These are phyloP conservation scores for Agrenia bidenticulata DNA, from an alignment of 2,888 invertebrate genomes.

Conservation along the genomic window DNA sequence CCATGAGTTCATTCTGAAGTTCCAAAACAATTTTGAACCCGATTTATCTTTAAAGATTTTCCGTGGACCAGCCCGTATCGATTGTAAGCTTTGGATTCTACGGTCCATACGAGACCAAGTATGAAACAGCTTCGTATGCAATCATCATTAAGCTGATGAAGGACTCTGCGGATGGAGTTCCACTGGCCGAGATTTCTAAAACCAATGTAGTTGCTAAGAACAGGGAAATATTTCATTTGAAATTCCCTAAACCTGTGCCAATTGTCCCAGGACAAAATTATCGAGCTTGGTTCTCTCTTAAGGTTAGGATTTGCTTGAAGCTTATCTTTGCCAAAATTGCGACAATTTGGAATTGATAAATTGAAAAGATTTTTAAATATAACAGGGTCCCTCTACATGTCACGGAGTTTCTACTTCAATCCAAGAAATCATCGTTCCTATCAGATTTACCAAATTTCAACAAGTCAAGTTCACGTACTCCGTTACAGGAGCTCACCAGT, in stretches of 20 bases:
- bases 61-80: slow-evolving; percentile 30
- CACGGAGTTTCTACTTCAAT: slow-evolving; percentile 31
- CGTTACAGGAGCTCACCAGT: slow-evolving; percentile 41
- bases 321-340: no score
- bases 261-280: slow-evolving; percentile 29
- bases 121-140: slow-evolving; percentile 29
- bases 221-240: slow-evolving; percentile 41
- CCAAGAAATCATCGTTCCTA: slow-evolving; percentile 34
- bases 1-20: neutral
- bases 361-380: slow-evolving; percentile 11
- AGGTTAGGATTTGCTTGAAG: slow-evolving; percentile 22
- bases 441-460: slow-evolving; percentile 28
- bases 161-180: slow-evolving; percentile 26
- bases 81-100: slow-evolving; percentile 43
- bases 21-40: neutral
- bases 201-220: slow-evolving; percentile 25
- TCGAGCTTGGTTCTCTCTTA: slow-evolving; percentile 41
- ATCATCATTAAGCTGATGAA: slow-evolving; percentile 35
- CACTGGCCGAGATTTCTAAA: slow-evolving; percentile 31
- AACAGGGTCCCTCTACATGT: slow-evolving; percentile 41
- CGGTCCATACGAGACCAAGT: slow-evolving; percentile 33
- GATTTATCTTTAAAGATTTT: slow-evolving; percentile 24
- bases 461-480: slow-evolving; percentile 33
- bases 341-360: no score
- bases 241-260: slow-evolving; percentile 36